Evolutionary conservation across 2,797 vertebrate species (phyloP), one percentile per base, ranked within the genome.

Genomic region (Epinephelus malabaricus): DNA sequence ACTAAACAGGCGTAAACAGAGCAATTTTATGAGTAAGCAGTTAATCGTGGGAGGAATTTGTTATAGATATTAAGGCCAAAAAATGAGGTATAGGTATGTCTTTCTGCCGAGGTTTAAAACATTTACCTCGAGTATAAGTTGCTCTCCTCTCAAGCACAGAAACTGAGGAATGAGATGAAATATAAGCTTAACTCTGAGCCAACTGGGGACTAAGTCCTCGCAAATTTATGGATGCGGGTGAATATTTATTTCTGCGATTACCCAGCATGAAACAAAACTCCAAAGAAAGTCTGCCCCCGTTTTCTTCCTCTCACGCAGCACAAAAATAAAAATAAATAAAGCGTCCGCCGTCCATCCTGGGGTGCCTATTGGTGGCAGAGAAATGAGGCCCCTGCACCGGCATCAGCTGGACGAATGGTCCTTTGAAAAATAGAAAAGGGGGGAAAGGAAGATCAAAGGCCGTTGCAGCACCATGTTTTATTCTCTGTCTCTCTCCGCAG

Each of bases 391-490:
- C 54, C 61, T 19, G 77, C 85, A 72, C 77, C 7, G 17, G 54
- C 80, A 69, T 76, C 81, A 83, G 73, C 87, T 77, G 90, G 85
- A 87, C 74, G 78, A 45, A 82, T 82, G 85, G 47, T 87, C 78
- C 88, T 93, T 90, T 94, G 91, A 93, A 92, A 86, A 75, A 77
- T 59, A 86, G 76, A 91, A 92, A 86, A 82, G 78, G 69, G 82
- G 73, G 61, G 85, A 81, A 83, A 64, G 76, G 76, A 60, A 82
- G 90, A 95, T 94, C 93, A 94, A 94, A 94, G 92, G 84, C 69
- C 63, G 34, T 46, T 78, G 86, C 90, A 79, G 85, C 77, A 23
- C 70, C 89, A 94, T 94, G 92, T 94, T 92, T 94, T 94, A 94
- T 95, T 95, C 93, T 88, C 86, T 87, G 60, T 91, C 74, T 90